These are phyloP conservation scores for Phasianus colchicus DNA, from an alignment of 2,113 vertebrate species.

Conservation along the genomic window DNA sequence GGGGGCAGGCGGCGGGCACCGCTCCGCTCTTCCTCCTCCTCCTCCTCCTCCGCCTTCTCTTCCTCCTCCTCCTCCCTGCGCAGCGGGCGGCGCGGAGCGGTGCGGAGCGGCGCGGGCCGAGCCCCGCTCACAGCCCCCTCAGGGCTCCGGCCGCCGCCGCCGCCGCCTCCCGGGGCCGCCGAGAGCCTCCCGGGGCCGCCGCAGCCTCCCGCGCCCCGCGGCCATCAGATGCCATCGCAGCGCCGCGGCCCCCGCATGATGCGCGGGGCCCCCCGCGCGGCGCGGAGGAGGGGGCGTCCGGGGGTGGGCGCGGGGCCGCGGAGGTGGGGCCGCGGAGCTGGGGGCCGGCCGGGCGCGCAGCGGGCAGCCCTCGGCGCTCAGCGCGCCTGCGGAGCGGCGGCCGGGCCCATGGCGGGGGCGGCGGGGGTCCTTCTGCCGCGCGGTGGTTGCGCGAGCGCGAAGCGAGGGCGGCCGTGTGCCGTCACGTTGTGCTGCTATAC, in stretches of 20 bases:
- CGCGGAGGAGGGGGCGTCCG: too few relatives aligned
- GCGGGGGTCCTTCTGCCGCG: not conserved
- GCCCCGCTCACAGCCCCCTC: not conserved
- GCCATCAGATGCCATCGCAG: constrained; percentile 80
- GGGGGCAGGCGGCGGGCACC: not conserved
- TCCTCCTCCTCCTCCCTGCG: not conserved
- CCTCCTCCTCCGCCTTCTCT: not conserved
- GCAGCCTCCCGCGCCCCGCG: constrained; percentile 68
- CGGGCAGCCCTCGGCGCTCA: not conserved
- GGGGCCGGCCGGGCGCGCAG: too few relatives aligned
- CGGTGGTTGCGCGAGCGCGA: not conserved
- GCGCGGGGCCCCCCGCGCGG: not conserved
- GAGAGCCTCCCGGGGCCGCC: constrained; percentile 65
- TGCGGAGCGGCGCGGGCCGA: not conserved
- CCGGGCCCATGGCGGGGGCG: not conserved
- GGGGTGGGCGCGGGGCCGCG: too few relatives aligned
- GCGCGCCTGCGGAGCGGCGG: constrained; percentile 40
- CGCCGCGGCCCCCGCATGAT: constrained; percentile 58
- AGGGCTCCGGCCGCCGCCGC: not conserved
- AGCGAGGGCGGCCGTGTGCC: constrained; percentile 39
- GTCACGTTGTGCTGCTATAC: constrained; percentile 91
- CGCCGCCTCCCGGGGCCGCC: constrained; percentile 21
- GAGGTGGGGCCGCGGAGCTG: too few relatives aligned
- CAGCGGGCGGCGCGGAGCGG: not conserved
- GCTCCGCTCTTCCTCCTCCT: not conserved